Conservation (phyloP, 1,140 invertebrate species). For the Pteromalus puparum region DNA sequence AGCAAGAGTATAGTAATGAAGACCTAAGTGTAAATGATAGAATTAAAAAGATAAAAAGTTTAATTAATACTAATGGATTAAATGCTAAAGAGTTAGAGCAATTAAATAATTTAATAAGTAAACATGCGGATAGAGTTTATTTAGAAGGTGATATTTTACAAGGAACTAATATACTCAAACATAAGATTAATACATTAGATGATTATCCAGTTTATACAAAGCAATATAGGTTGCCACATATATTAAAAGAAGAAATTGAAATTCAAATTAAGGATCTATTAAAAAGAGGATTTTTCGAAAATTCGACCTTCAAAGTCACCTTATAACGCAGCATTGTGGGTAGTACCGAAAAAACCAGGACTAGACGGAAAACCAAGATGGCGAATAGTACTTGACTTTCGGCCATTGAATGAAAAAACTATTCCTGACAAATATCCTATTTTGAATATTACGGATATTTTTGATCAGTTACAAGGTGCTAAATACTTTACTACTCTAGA, state of each 20-base stretch:
- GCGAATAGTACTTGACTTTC: too few relatives aligned
- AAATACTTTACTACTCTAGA: too few relatives aligned
- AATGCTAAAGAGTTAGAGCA: too few relatives aligned
- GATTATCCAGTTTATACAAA: neutral
- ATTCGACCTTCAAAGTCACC: constrained; percentile 47
- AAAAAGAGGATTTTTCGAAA: too few relatives aligned
- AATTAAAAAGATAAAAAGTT: neutral
- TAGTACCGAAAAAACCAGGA: too few relatives aligned
- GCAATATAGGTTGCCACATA: neutral
- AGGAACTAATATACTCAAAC: neutral
- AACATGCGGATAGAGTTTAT: neutral
- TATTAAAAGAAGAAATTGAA: neutral
- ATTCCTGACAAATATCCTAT: too few relatives aligned
- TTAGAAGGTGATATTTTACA: neutral
- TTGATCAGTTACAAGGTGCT: too few relatives aligned
- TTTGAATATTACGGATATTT: too few relatives aligned
- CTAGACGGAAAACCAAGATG: too few relatives aligned
- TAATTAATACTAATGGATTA: too few relatives aligned
- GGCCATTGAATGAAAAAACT: too few relatives aligned
- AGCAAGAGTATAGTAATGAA: neutral
- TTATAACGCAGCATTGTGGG: constrained; percentile 15
- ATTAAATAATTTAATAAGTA: too few relatives aligned
- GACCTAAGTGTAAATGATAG: neutral
- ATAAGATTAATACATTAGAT: neutral
- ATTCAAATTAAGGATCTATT: neutral